A percentile compares a stretch with the other conserved stretches of the same genome.
Evolutionary conservation across 2,113 vertebrate genomes (phyloP).

Genomic region (Noctilio leporinus): DNA sequence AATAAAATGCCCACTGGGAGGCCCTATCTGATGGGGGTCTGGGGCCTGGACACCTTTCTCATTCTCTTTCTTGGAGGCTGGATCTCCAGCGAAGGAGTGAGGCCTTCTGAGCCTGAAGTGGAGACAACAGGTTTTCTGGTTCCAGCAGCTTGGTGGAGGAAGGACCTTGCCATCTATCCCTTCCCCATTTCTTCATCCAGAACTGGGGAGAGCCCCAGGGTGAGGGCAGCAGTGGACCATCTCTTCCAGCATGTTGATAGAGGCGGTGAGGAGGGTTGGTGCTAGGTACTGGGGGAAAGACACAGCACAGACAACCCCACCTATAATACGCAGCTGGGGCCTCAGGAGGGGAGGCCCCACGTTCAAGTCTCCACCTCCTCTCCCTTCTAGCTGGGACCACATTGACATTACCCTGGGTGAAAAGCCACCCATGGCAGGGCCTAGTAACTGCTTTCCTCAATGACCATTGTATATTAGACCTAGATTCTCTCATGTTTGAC

Average conservation of each 20-base stretch:
- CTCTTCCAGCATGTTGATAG: background rate
- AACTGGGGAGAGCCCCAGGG: background rate
- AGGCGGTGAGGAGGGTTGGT: background rate
- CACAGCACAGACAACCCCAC: background rate
- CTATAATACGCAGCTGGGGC: background rate
- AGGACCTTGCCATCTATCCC: fast-evolving
- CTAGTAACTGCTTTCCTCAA: conserved; percentile 82
- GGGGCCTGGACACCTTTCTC: background rate
- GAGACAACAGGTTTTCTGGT: background rate
- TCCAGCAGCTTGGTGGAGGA: background rate
- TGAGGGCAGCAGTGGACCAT: background rate
- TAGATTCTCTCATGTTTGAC: conserved; percentile 86
- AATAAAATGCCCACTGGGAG: background rate
- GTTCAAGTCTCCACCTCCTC: fast-evolving
- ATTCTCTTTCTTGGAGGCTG: background rate
- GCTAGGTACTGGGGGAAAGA: background rate
- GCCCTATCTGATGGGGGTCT: background rate
- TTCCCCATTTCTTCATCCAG: background rate
- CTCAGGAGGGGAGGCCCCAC: background rate
- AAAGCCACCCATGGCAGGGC: conserved; percentile 42
- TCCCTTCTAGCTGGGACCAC: background rate
- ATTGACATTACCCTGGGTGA: background rate
- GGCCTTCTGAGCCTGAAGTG: background rate
- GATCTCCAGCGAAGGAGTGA: background rate
- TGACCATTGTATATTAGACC: conserved; percentile 85